Evolutionary conservation across 2,113 vertebrate species (phyloP), one percentile per base, ranked within the genome.

Genomic region (Morone chrysops): DNA sequence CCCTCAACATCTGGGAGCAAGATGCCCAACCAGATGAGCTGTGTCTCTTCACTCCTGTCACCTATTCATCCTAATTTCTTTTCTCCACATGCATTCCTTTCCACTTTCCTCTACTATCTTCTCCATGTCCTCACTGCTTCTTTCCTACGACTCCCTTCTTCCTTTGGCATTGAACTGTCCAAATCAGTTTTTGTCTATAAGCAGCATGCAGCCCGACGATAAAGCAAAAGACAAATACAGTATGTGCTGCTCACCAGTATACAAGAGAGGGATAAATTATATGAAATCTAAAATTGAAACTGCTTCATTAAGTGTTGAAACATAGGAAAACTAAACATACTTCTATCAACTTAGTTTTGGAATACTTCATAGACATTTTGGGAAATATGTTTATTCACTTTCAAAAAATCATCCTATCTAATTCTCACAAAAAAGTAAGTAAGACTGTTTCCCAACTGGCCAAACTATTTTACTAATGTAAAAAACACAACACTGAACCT

Each of bases 1-100:
- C 71, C 31, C 20, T 79, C 65, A 69, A 90, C 91, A 93, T 92
- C 92, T 92, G 90, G 81, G 63, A 68, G 73, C 90, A 93, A 90
- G 79, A 92, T 91, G 89, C 50, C 77, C 18, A 10, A n/a, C 45
- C 84, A 80, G 56, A 87, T 75, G 75, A 88, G 75, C 76, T 31
- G 20, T 78, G 69, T 57, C 81, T 53, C 78, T 70, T 75, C 54
- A 45, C 47, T 75, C 53, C n/a, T 76, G 60, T 84, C 83, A 85
- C 79, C 63, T 70, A 48, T 70, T 78, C 43, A 41, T 51, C 7
- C 12, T 22, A 3, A 14, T 41, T 45, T 56, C 45, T 51, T 41
- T 3, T 7, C 36, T 79, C 75, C 67, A 8, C 61, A 31, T 18
- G 31, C 60, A 84, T 71, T 88, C 80, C 71, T 87, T 81, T 70